Conservation (phyloP, 2,888 invertebrate species). For the Gymnoscelis rufifasciata region DNA sequence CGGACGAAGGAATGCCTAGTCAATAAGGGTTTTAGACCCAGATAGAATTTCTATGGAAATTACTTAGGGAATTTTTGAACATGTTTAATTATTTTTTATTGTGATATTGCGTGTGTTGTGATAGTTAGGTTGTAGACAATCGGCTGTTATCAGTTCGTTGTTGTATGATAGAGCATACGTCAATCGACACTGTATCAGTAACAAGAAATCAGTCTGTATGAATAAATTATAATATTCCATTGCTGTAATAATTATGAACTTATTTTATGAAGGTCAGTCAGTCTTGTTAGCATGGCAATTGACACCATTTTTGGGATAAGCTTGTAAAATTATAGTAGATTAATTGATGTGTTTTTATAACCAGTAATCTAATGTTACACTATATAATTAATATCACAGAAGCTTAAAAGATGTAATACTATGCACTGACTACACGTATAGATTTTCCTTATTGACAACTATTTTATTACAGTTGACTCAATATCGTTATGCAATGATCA, state of each 20-base stretch:
- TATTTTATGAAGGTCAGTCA: no score
- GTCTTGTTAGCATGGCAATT: no score
- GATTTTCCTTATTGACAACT: no score
- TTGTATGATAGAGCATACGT: conserved; percentile 16
- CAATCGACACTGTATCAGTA: conserved; percentile 1
- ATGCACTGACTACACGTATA: no score
- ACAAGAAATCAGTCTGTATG: background rate
- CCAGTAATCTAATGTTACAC: no score
- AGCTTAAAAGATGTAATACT: no score
- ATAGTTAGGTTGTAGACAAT: conserved; percentile 36
- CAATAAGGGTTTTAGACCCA: conserved; percentile 20
- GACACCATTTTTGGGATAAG: no score
- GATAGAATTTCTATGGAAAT: conserved; percentile 8
- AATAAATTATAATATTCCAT: background rate
- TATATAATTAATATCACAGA: no score
- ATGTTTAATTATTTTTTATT: conserved; percentile 32
- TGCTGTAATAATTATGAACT: background rate
- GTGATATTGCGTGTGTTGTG: conserved; percentile 67
- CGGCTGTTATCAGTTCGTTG: conserved; percentile 11
- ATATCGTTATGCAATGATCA: no score
- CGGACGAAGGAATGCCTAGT: conserved; percentile 39
- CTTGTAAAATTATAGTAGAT: no score
- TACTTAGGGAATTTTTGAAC: conserved; percentile 26
- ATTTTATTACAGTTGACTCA: no score
- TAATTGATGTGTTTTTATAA: no score